phyloP scores from a whole-genome alignment of 1,140 invertebrate species.

The Yoshiicerus persimilis region DNA sequence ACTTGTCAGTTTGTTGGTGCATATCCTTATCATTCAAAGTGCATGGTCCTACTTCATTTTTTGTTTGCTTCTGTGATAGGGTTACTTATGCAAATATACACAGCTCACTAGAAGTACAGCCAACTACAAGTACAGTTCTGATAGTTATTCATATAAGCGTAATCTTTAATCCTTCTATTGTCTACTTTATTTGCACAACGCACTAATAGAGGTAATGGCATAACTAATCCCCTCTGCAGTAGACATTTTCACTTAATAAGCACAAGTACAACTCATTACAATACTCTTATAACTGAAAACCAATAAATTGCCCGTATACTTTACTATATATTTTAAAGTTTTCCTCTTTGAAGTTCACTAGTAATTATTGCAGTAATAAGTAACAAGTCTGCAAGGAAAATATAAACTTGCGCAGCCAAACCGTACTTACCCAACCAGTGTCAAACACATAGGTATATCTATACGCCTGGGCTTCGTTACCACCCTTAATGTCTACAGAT shows the following conservation, averaged over 20 bases:
- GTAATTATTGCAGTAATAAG: not conserved
- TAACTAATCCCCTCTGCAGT: not conserved
- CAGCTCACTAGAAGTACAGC: not conserved
- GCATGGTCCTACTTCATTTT: not conserved
- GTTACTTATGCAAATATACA: not conserved
- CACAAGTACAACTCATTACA: not conserved
- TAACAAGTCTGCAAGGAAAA: too few relatives aligned
- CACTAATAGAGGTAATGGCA: not conserved
- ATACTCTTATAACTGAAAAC: not conserved
- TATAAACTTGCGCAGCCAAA: too few relatives aligned
- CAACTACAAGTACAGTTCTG: not conserved
- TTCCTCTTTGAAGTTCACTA: not conserved
- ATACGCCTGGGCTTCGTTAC: too few relatives aligned
- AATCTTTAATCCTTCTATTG: not conserved
- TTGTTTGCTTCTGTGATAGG: not conserved
- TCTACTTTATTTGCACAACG: not conserved
- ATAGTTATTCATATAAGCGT: not conserved
- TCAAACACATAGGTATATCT: too few relatives aligned
- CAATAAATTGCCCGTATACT: not conserved
- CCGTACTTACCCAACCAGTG: too few relatives aligned
- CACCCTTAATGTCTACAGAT: too few relatives aligned
- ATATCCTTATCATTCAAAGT: not conserved
- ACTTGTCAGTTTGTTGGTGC: not conserved
- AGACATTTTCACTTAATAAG: too few relatives aligned
- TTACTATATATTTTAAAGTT: not conserved